Evolutionary conservation across 2,113 vertebrate species (phyloP).

Genomic region (Dermatemys mawii): DNA sequence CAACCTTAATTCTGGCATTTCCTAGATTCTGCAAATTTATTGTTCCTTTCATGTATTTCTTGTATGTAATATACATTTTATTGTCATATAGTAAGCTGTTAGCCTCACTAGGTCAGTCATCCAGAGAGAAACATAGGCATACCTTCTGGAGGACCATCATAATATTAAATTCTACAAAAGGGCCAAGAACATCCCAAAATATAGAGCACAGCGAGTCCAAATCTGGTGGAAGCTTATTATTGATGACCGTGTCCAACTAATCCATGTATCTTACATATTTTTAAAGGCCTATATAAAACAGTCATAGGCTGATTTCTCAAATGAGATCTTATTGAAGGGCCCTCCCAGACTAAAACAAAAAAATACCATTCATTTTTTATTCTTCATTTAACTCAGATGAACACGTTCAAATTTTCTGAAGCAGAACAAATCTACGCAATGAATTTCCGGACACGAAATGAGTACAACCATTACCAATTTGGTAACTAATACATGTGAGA

Average conservation of each 20-base stretch:
- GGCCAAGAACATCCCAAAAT: too few species aligned
- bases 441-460: not conserved
- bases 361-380: not conserved
- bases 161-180: too few species aligned
- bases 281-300: not conserved
- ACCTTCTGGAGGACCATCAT: too few species aligned
- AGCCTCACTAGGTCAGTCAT: too few species aligned
- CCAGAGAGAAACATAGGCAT: too few species aligned
- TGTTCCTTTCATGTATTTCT: too few species aligned
- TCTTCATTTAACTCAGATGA: not conserved
- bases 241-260: not conserved
- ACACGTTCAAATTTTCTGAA: not conserved
- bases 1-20: too few species aligned
- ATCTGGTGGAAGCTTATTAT: not conserved
- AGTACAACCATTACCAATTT: not conserved
- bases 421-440: constrained; percentile 2
- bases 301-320: not conserved
- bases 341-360: not conserved
- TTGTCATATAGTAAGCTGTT: too few species aligned
- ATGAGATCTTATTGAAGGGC: not conserved
- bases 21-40: too few species aligned
- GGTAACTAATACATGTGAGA: not conserved
- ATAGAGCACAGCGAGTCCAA: not conserved
- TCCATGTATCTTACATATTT: not conserved
- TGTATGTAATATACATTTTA: too few species aligned